These are phyloP conservation scores for Theocolax elegans DNA, from an alignment of 1,140 invertebrate genomes.

Conservation along the genomic window DNA sequence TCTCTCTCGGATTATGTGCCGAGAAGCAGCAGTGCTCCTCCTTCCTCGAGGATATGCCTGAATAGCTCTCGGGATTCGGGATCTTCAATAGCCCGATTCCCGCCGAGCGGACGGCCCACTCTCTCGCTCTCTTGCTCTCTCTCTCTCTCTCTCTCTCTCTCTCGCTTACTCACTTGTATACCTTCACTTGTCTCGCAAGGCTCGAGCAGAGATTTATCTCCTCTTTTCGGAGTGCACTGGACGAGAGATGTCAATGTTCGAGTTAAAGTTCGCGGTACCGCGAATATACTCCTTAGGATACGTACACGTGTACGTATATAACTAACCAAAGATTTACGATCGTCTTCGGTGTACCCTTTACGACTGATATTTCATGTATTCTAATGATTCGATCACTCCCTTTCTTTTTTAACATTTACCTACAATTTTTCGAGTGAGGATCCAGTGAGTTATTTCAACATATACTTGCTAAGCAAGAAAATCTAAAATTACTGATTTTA, in stretches of 20 bases:
- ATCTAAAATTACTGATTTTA: too few relatives aligned
- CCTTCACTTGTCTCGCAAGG: too few relatives aligned
- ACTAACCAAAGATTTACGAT: not conserved
- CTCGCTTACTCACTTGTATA: too few relatives aligned
- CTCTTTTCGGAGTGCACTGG: too few relatives aligned
- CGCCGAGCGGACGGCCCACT: constrained; percentile 47
- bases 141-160: not conserved
- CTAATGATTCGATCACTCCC: not conserved
- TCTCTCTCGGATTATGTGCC: not conserved
- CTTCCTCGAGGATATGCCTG: constrained; percentile 52
- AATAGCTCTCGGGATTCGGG: constrained; percentile 49
- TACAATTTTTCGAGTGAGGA: too few relatives aligned
- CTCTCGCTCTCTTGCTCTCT: not conserved
- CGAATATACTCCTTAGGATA: too few relatives aligned
- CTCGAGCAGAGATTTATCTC: not conserved
- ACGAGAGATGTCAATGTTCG: not conserved
- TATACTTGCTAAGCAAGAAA: too few relatives aligned
- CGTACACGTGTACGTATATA: too few relatives aligned
- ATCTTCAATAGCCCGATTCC: constrained; percentile 51
- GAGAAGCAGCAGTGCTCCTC: constrained; percentile 47
- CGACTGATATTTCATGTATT: not conserved
- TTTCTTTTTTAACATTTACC: not conserved
- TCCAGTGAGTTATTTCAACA: too few relatives aligned
- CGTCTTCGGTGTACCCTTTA: not conserved
- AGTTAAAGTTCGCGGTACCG: not conserved